Percentiles rank a stretch among this genome's conserved stretches.
Evolutionary conservation across 2,888 invertebrate genomes (phyloP).

Genomic region (Galerucella pusilla): DNA sequence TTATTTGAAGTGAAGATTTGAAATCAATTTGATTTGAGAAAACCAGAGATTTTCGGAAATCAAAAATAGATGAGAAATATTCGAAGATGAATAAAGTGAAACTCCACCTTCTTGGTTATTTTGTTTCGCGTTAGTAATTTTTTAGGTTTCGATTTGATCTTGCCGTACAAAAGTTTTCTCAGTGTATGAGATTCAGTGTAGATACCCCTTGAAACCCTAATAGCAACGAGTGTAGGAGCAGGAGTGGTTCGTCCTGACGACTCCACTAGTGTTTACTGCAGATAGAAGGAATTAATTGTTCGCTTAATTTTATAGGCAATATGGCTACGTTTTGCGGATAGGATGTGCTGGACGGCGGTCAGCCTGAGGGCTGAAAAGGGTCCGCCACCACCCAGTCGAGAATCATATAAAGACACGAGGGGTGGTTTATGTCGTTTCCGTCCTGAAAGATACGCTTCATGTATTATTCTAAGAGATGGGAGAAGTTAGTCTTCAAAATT

Average conservation of each 20-base stretch:
- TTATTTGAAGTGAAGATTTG: no score
- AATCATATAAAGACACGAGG: slow-evolving; percentile 24
- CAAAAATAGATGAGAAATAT: no score
- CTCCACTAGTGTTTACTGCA: slow-evolving; percentile 48
- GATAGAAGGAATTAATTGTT: slow-evolving; percentile 55
- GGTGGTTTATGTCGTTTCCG: slow-evolving; percentile 17
- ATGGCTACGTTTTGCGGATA: slow-evolving; percentile 44
- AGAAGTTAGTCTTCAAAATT: no score
- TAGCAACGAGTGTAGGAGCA: slow-evolving; percentile 18
- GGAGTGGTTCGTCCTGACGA: slow-evolving; percentile 23
- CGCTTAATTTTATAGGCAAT: slow-evolving; percentile 56
- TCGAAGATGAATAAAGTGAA: no score
- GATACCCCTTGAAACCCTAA: slow-evolving; percentile 17
- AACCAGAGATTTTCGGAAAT: no score
- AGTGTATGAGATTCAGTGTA: slow-evolving; percentile 2
- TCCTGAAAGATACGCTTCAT: slow-evolving; percentile 21
- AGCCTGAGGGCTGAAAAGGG: slow-evolving; percentile 39
- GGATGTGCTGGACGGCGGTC: slow-evolving; percentile 48
- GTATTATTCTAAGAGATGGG: slow-evolving; percentile 6
- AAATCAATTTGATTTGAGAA: no score
- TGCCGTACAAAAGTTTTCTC: neutral
- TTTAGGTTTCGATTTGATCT: neutral
- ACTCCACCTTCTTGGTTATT: no score
- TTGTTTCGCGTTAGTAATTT: neutral
- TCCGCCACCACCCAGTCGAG: slow-evolving; percentile 17